Conservation (phyloP, 2,113 vertebrate species). For the Spilogale gracilis region DNA sequence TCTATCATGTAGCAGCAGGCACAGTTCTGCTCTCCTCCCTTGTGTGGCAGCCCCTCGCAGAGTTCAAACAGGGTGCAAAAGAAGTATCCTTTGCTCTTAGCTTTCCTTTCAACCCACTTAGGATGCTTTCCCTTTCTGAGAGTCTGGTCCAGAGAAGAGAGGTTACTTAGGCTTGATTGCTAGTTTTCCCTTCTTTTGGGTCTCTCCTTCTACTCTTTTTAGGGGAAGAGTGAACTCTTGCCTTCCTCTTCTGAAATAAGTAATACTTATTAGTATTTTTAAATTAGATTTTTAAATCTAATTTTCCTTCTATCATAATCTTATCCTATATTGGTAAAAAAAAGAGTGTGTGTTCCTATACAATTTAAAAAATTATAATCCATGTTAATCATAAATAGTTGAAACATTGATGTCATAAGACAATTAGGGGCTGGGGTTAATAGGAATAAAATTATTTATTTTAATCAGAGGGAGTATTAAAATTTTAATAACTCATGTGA, state of each 20-base stretch:
- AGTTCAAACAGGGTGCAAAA: not conserved
- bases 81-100: not conserved
- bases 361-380: not conserved
- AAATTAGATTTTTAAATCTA: not conserved
- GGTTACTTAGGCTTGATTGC: not conserved
- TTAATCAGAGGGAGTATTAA: slow-evolving; percentile 27
- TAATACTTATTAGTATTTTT: not conserved
- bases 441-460: slow-evolving; percentile 25
- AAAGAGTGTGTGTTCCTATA: not conserved
- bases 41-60: not conserved
- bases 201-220: not conserved
- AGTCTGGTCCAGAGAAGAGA: not conserved
- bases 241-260: not conserved
- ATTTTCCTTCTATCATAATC: slow-evolving; percentile 9
- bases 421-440: not conserved
- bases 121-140: not conserved
- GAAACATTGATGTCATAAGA: not conserved
- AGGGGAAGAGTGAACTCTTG: not conserved
- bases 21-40: not conserved
- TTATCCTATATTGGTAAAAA: not conserved
- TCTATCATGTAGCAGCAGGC: not conserved
- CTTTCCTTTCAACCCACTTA: not conserved
- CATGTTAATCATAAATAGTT: not conserved
- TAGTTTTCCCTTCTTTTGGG: not conserved
- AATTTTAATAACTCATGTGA: not conserved